Evolutionary conservation across 2,113 vertebrate genomes (phyloP), one percentile per base, ranked within the genome.

Genomic region (Pluvianellus socialis): DNA sequence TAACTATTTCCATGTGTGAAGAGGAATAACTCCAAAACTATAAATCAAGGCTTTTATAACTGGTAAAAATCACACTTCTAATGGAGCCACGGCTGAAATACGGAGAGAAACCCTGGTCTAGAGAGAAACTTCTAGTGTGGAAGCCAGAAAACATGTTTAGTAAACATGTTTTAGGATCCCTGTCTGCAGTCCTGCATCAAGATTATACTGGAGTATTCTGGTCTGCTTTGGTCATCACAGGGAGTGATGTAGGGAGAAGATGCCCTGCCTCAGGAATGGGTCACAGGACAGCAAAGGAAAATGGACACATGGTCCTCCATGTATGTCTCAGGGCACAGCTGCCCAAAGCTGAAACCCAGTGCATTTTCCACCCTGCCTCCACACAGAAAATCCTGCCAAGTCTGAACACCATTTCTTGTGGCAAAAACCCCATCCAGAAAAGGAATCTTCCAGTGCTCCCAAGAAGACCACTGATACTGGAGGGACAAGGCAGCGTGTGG

Each of bases 1-100:
- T 96, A 97, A 96, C 80, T 58, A 22, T 33, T 97, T 94, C 94
- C 95, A 87, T 76, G 32, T 95, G 97, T 81, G 88, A 96, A 94
- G 94, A 92, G 77, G 88, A 95, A 94, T 94, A 95, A 95, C 44
- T 85, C 52, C 32, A 26, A 65, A 75, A 81, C 49, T 84, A 62
- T 94, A 96, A 92, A 89, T 94, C 66, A 75, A 53, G 22, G n/a
- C 24, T 53, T 94, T 92, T 68, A 89, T 79, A 74, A 79, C 76
- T 66, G 70, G 66, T 76, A 91, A 90, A 96, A 96, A 65, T 75
- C 93, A 70, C 53, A 56, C 17, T 56, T 77, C 40, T 96, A 90
- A 96, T 62, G 76, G 84, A 93, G 19, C 42, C 20, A 9, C 16
- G 45, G 24, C 17, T 79, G 40, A 94, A 92, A 61, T 1, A 55